phyloP scores from a whole-genome alignment of 2,888 invertebrate genomes.

The Lacanobia oleracea region DNA sequence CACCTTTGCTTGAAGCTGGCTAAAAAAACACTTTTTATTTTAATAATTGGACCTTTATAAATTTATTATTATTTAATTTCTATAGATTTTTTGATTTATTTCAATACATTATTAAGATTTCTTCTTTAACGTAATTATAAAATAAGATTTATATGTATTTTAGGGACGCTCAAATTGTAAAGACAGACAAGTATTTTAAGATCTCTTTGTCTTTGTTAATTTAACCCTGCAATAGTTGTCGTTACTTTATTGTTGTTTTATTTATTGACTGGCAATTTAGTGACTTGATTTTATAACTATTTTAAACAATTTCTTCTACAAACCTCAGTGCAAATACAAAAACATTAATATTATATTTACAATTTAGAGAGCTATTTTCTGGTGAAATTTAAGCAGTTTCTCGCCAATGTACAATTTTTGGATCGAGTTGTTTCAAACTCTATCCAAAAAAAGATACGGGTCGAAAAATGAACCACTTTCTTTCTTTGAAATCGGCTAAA shows the following conservation, averaged over 20 bases:
- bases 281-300: not conserved
- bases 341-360: too few species aligned
- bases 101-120: conserved; percentile 73
- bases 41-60: conserved; percentile 59
- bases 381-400: not conserved
- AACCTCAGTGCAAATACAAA: too few species aligned
- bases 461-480: too few species aligned
- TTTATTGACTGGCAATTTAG: not conserved
- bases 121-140: conserved; percentile 66
- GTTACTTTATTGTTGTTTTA: conserved; percentile 59
- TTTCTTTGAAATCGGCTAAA: not conserved
- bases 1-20: conserved; percentile 68
- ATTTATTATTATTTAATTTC: conserved; percentile 68
- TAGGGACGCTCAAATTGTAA: conserved; percentile 82
- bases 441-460: too few species aligned
- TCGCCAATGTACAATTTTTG: too few species aligned
- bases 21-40: conserved; percentile 53
- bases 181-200: conserved; percentile 75
- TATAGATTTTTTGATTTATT: conserved; percentile 72
- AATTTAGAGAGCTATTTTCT: too few species aligned
- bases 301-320: not conserved
- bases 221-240: conserved; percentile 57
- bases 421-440: too few species aligned
- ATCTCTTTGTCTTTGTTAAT: conserved; percentile 69
- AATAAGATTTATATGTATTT: conserved; percentile 69